These are phyloP conservation scores for Dione juno DNA, from an alignment of 2,888 invertebrate species.

Conservation along the genomic window DNA sequence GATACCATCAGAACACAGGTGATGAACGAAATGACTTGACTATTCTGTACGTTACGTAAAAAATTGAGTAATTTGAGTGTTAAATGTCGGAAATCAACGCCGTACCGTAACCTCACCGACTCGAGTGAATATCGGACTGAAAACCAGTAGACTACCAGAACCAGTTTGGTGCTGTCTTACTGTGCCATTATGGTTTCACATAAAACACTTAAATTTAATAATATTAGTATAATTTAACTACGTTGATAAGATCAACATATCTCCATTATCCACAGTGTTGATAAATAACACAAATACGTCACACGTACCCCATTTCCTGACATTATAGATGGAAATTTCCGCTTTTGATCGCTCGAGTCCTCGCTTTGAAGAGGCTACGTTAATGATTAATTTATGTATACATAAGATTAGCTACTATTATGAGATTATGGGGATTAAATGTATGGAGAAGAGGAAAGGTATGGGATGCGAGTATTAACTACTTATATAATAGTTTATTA, in stretches of 20 bases:
- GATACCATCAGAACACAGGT: not conserved
- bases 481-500: too few species aligned
- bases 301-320: conserved; percentile 17
- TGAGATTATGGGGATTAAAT: not conserved
- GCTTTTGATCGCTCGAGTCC: conserved; percentile 13
- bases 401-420: conserved; percentile 1
- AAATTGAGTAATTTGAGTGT: too few species aligned
- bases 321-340: conserved; percentile 20
- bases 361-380: conserved; percentile 5
- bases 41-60: too few species aligned
- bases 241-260: not conserved
- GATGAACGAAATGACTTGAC: too few species aligned
- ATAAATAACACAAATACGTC: conserved; percentile 11
- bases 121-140: too few species aligned
- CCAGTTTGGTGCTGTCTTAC: too few species aligned
- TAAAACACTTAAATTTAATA: too few species aligned
- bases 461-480: not conserved
- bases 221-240: too few species aligned
- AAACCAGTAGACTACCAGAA: too few species aligned
- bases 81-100: too few species aligned
- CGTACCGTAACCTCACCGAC: too few species aligned
- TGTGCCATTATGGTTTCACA: too few species aligned
- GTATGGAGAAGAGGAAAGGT: not conserved
- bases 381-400: conserved; percentile 14
- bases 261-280: not conserved